Evolutionary conservation across 53 echinoderm and acorn worm genomes (phyloP).

Genomic region (Crossaster papposus): DNA sequence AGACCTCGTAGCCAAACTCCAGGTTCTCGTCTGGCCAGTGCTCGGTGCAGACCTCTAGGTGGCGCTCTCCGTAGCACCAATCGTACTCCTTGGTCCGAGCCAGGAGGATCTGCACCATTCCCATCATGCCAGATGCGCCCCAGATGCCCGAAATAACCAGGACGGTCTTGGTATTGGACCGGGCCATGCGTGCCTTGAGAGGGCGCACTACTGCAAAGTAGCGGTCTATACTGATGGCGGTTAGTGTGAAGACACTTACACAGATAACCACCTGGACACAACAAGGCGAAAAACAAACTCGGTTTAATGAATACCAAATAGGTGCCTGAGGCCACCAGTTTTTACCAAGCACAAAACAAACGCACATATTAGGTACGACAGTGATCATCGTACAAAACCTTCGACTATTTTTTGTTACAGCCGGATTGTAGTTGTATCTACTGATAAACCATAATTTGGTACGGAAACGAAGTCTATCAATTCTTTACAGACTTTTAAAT

Average conservation of each 20-base stretch:
- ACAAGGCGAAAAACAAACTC: not conserved
- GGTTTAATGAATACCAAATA: too few species aligned
- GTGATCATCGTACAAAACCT: too few species aligned
- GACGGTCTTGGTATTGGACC: conserved; percentile 72
- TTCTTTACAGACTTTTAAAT: too few species aligned
- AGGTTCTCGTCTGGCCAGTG: conserved; percentile 69
- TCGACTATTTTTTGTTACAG: too few species aligned
- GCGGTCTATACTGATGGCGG: conserved; percentile 85
- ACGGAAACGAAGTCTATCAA: too few species aligned
- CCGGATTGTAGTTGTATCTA: too few species aligned
- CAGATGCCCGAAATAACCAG: conserved; percentile 73
- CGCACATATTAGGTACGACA: too few species aligned
- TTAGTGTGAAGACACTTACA: conserved; percentile 78
- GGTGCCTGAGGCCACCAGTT: too few species aligned
- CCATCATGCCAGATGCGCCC: conserved; percentile 67
- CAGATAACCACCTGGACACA: conserved; percentile 55
- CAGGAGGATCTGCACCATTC: conserved; percentile 74
- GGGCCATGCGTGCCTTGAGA: conserved; percentile 76
- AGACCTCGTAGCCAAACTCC: conserved; percentile 75
- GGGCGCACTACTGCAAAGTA: conserved; percentile 90
- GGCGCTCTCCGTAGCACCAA: conserved; percentile 68
- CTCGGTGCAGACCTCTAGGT: conserved; percentile 70
- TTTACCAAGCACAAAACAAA: too few species aligned
- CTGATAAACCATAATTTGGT: too few species aligned
- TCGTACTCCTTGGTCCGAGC: conserved; percentile 50